Base-by-base conservation (phyloP, 2,888 invertebrate genomes). In the Teleiodes luculella region DNA sequence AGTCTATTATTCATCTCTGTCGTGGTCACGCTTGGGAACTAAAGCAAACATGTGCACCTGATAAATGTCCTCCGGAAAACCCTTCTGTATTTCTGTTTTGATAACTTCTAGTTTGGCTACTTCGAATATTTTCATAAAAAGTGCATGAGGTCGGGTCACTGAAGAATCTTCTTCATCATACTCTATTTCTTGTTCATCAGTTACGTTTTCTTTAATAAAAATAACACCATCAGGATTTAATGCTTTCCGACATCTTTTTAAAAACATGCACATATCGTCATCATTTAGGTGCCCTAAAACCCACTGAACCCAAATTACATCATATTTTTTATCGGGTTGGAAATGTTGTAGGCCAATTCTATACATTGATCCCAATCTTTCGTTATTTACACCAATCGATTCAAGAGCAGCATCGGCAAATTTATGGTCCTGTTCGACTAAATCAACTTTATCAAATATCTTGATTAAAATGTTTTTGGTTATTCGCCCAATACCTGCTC, bases 301-400 rank as follows among this genome's bases (percentile, higher is more conserved):
- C 98, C 99, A 99, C 75, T 99, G 99, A 67, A 94, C 94, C 99
- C 99, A 99, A 66, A 99, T 95, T 8, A 98, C 90, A 78, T 99
- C 97, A 79, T 99, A 99, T 59, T 91, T 92, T 35, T 91, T 87
- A 57, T 91, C 89, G 0, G 97, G 96, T n/a, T 83, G 81, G 76
- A 98, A 99, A 68, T 95, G 88, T 83, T 99, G 98, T 53, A 99
- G 89, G 64, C 95, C 95, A 11, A 91, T 76, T 58, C 93, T 91
- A 80, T 92, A 94, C 64, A 94, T 90, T 57, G 92, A 84, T 11
- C 94, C 95, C 56, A 96, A 80, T 79, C 92, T 93, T 0, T 71
- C 70, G 49, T 86, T 81, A 57, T 90, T 73, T 50, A 78, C 74
- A 0, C 78, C 76, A 45, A 86, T 72, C 48, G 65, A 73, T 54